Percentiles rank a stretch among this genome's conserved stretches.
Evolutionary conservation across 2,797 vertebrate genomes (phyloP).

Genomic region (Carapus acus): DNA sequence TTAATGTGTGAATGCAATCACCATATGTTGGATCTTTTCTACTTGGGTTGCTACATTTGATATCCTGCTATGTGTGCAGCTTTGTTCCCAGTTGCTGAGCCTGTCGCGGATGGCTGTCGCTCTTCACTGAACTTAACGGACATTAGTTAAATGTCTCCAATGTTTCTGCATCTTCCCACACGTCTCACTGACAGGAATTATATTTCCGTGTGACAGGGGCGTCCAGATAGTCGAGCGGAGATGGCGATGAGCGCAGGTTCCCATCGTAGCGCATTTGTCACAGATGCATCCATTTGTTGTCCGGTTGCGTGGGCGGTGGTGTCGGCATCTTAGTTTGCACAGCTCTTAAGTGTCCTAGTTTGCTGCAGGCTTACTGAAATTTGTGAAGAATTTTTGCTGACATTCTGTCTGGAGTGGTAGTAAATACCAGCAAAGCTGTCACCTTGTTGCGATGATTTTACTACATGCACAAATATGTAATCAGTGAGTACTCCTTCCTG

Average conservation of each 20-base stretch:
- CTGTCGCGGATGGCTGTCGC: no score
- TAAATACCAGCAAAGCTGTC: conserved; percentile 4
- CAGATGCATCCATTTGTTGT: conserved; percentile 14
- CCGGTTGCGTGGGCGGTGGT: background rate
- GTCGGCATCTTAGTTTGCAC: conserved; percentile 2
- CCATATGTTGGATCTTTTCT: no score
- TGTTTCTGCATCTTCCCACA: conserved; percentile 33
- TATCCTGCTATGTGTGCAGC: no score
- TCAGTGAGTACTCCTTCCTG: conserved; percentile 17
- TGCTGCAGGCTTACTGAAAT: conserved; percentile 6
- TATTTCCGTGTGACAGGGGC: conserved; percentile 17
- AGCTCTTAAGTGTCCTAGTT: conserved; percentile 10
- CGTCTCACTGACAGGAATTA: conserved; percentile 30
- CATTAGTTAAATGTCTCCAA: background rate
- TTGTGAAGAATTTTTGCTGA: conserved; percentile 4
- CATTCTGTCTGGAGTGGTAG: background rate
- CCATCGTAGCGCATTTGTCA: background rate
- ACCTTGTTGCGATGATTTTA: background rate
- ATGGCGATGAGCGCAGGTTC: conserved; percentile 2
- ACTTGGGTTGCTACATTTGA: no score
- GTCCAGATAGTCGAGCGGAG: conserved; percentile 11
- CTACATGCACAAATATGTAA: conserved; percentile 12
- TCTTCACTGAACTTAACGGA: background rate
- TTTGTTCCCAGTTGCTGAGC: background rate
- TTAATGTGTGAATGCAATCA: no score